phyloP scores from a whole-genome alignment of 2,888 invertebrate species.

The Caenorhabditis zanzibari region DNA sequence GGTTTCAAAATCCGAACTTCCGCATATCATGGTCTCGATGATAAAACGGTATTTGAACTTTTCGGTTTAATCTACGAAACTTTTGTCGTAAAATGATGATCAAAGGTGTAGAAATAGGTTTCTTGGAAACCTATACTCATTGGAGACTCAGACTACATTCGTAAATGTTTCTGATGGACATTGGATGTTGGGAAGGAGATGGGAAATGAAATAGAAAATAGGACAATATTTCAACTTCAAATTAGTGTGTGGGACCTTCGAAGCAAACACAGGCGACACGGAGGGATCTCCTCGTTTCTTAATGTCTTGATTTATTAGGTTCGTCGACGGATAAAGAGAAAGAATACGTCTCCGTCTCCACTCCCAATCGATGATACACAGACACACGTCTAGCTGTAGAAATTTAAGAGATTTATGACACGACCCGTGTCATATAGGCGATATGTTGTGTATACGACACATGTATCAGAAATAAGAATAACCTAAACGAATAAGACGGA shows the following conservation, averaged over 20 bases:
- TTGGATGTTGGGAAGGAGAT: neutral
- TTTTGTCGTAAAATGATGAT: too few species aligned
- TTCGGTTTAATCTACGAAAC: too few species aligned
- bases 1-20: too few species aligned
- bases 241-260: constrained; percentile 35
- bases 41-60: too few species aligned
- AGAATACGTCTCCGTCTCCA: constrained; percentile 20
- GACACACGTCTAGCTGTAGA: constrained; percentile 26
- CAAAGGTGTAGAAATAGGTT: neutral
- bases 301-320: constrained; percentile 64
- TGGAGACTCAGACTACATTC: neutral
- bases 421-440: constrained; percentile 49
- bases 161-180: neutral
- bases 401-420: constrained; percentile 63
- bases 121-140: neutral
- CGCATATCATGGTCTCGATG: too few species aligned
- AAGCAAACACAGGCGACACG: neutral
- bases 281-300: constrained; percentile 37
- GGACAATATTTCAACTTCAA: constrained; percentile 58
- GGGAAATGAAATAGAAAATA: constrained; percentile 19
- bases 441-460: constrained; percentile 40
- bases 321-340: constrained; percentile 48
- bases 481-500: constrained; percentile 1
- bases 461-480: constrained; percentile 37
- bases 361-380: constrained; percentile 41